Conservation (phyloP, 2,888 invertebrate genomes). For the Eurytoma californica region DNA sequence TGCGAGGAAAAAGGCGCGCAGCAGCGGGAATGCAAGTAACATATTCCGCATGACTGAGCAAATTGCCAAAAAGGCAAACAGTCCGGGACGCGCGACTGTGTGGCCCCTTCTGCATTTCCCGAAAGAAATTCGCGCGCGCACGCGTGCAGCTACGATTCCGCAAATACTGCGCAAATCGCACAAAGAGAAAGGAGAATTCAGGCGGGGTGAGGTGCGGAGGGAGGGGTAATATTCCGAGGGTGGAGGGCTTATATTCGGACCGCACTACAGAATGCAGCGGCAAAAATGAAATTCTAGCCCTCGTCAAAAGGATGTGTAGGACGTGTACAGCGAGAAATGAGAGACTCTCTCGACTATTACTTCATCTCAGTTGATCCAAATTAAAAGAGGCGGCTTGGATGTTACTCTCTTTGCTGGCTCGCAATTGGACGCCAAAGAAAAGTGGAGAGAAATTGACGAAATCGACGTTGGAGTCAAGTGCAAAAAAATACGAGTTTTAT, state of each 20-base stretch:
- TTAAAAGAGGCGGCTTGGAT: conserved; percentile 55
- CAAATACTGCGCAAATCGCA: conserved; percentile 16
- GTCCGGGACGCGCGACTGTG: not conserved
- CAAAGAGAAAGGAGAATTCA: conserved; percentile 36
- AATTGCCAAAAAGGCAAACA: conserved; percentile 37
- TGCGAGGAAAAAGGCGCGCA: conserved; percentile 3
- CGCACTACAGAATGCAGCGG: conserved; percentile 23
- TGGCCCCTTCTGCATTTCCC: conserved; percentile 29
- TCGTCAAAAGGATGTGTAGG: conserved; percentile 36
- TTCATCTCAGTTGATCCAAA: conserved; percentile 58
- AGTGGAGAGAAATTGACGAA: conserved; percentile 1
- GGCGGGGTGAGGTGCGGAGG: not conserved
- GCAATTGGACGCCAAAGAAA: conserved; percentile 20
- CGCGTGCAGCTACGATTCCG: not conserved
- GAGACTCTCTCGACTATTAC: conserved; percentile 45
- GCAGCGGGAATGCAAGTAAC: conserved; percentile 18
- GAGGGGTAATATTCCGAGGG: not conserved
- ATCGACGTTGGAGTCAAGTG: not conserved
- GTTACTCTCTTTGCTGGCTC: conserved; percentile 37
- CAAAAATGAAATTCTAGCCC: conserved; percentile 48
- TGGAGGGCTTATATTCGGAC: conserved; percentile 1
- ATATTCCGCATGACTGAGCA: conserved; percentile 28
- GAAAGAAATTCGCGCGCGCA: conserved; percentile 38
- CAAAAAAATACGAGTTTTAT: not conserved
- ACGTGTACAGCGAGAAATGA: conserved; percentile 5